phyloP scores from a whole-genome alignment of 2,113 vertebrate genomes.

The Crotalus helleri region DNA sequence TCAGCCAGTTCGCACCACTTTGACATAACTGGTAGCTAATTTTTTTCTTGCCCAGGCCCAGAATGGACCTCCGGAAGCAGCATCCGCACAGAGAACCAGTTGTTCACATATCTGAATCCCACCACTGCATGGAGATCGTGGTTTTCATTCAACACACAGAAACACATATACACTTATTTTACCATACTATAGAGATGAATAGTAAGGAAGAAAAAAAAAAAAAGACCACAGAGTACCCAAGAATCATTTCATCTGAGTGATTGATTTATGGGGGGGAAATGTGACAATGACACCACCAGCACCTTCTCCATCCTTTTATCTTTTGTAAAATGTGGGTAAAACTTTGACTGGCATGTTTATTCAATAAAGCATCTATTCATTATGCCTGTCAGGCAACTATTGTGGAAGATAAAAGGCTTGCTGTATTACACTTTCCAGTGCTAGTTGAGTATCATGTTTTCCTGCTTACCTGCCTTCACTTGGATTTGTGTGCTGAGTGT shows the following conservation, averaged over 20 bases:
- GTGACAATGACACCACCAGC: slow-evolving; percentile 34
- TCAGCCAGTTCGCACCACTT: no score
- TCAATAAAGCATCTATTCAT: slow-evolving; percentile 59
- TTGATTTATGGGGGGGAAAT: slow-evolving; percentile 41
- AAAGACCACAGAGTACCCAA: slow-evolving; percentile 21
- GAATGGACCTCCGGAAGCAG: no score
- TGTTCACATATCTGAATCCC: no score
- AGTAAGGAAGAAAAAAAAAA: background rate
- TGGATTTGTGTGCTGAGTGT: background rate
- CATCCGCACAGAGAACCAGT: no score
- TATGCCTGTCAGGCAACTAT: slow-evolving; percentile 51
- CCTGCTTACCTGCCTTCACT: background rate
- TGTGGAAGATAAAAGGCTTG: slow-evolving; percentile 1
- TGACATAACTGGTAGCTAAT: no score
- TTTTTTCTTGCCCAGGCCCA: no score
- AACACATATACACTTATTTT: background rate
- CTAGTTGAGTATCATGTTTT: slow-evolving; percentile 15
- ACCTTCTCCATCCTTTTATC: slow-evolving; percentile 43
- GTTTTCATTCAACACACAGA: background rate
- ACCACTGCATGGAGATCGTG: background rate
- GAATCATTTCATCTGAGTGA: slow-evolving; percentile 26
- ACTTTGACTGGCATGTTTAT: slow-evolving; percentile 65
- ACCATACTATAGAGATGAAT: background rate
- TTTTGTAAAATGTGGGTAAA: slow-evolving; percentile 35
- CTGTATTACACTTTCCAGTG: background rate